Evolutionary conservation across 2,888 invertebrate species (phyloP).

Genomic region (Oscheius myriophilus): DNA sequence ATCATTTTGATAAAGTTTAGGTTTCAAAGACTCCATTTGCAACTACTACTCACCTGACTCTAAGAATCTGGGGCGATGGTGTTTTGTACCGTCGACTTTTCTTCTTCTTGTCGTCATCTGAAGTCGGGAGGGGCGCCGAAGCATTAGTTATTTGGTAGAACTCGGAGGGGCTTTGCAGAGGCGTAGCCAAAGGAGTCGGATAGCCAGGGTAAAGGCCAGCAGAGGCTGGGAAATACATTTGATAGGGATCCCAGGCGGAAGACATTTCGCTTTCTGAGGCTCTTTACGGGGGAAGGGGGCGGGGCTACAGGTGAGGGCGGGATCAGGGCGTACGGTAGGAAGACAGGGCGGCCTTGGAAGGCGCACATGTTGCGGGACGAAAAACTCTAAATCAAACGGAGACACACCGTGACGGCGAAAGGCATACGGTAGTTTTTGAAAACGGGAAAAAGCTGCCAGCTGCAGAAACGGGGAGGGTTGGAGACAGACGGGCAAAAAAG

Average conservation of each 20-base stretch:
- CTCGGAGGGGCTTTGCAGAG: conserved; percentile 44
- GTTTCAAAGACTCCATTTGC: conserved; percentile 35
- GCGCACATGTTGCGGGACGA: conserved; percentile 31
- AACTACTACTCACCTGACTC: conserved; percentile 36
- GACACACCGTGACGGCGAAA: background rate
- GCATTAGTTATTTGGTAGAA: conserved; percentile 35
- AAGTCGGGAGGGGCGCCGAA: conserved; percentile 1
- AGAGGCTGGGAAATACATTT: conserved; percentile 24
- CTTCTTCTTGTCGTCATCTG: conserved; percentile 33
- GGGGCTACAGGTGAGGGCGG: conserved; percentile 8
- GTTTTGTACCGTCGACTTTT: conserved; percentile 65
- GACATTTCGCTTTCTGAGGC: background rate
- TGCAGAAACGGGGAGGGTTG: too few species aligned
- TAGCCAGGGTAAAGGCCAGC: conserved; percentile 19
- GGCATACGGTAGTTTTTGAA: too few species aligned
- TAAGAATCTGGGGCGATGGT: conserved; percentile 66
- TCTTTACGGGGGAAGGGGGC: background rate
- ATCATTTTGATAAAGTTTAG: too few species aligned
- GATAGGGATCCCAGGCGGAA: conserved; percentile 26
- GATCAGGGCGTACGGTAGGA: conserved; percentile 14
- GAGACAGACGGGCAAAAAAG: too few species aligned
- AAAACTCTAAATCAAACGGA: conserved; percentile 19
- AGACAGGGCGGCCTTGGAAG: conserved; percentile 20
- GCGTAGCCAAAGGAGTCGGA: conserved; percentile 34
- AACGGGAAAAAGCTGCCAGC: too few species aligned